A percentile compares a stretch with the other conserved stretches of the same genome.
Conservation (phyloP, 2,888 invertebrate genomes). For the Sminthurinus aureus region DNA sequence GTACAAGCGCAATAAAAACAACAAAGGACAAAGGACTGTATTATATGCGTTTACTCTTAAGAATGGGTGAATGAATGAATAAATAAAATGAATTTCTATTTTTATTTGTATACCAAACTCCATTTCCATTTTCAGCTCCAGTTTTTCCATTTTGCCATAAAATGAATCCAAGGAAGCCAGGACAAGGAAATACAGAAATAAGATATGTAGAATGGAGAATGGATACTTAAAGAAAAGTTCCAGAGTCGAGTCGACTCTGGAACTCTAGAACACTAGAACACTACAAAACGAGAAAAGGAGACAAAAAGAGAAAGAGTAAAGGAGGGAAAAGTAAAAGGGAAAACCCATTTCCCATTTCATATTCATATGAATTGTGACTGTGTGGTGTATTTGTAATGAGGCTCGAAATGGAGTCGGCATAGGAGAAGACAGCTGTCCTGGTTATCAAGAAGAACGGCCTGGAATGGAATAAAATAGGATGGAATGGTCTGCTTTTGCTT, state of each 20-base stretch:
- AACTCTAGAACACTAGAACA: too few species aligned
- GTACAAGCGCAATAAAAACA: background rate
- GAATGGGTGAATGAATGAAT: background rate
- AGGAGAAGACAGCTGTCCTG: constrained; percentile 38
- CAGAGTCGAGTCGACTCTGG: too few species aligned
- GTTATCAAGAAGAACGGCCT: constrained; percentile 40
- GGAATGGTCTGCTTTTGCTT: too few species aligned
- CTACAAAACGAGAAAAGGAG: background rate
- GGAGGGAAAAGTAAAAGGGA: background rate
- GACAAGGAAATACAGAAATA: background rate
- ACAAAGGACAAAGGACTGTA: too few species aligned
- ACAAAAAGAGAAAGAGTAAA: background rate
- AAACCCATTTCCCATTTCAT: background rate
- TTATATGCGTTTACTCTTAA: too few species aligned
- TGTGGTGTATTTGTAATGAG: constrained; percentile 6
- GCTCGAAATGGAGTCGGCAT: constrained; percentile 29
- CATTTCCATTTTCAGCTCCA: background rate
- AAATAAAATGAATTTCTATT: background rate
- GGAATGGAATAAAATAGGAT: too few species aligned
- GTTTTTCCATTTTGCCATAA: too few species aligned
- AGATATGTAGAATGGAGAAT: background rate
- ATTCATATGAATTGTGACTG: background rate
- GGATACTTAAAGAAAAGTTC: too few species aligned
- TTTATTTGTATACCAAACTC: background rate
- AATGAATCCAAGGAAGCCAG: background rate